Evolutionary conservation across 1,140 invertebrate genomes (phyloP), one percentile per base, ranked within the genome.

Genomic region (Mya arenaria): DNA sequence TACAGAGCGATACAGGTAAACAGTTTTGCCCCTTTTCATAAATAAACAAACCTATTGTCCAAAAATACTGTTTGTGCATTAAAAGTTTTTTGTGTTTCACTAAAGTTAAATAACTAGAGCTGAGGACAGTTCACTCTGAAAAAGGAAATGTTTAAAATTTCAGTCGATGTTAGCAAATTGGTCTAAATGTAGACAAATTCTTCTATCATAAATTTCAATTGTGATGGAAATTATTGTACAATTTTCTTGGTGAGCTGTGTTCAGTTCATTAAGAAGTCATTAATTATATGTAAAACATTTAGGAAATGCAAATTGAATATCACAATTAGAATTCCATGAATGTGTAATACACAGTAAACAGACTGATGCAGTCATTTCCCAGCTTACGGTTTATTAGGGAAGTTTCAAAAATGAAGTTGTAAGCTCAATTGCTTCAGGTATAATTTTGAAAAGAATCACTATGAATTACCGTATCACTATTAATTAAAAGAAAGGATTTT

Each of bases 1-100:
- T 91, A 10, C 89, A 91, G 80, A 85, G 88, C 62, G 90, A 90
- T 80, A 89, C 89, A 80, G 90, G 90, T 91, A 74, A n/a, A n/a
- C n/a, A 56, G 84, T 37, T 34, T 8, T 15, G 25, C 23, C n/a
- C 25, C 56, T 30, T 25, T 65, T 63, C 39, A 23, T 44, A 10
- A 17, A 23, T 23, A n/a, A 19, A 10, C 25, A 34, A 6, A 23
- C 28, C 39, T 6, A 48, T 39, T 19, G 19, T 39, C 17, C 15
- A 23, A 8, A 69, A 15, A 44, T 8, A 23, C 5, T n/a, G 19
- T 44, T n/a, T 69, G 66, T 41, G 15, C 17, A 8, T n/a, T 19
- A 41, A 5, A 15, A 23, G 17, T 41, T n/a, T 41, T 15, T 65
- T 65, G 23, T 60, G 8, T 17, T 25, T 13, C n/a, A 48, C 52